Evolutionary conservation across 2,113 vertebrate genomes (phyloP).

Genomic region (Probosciger aterrimus): DNA sequence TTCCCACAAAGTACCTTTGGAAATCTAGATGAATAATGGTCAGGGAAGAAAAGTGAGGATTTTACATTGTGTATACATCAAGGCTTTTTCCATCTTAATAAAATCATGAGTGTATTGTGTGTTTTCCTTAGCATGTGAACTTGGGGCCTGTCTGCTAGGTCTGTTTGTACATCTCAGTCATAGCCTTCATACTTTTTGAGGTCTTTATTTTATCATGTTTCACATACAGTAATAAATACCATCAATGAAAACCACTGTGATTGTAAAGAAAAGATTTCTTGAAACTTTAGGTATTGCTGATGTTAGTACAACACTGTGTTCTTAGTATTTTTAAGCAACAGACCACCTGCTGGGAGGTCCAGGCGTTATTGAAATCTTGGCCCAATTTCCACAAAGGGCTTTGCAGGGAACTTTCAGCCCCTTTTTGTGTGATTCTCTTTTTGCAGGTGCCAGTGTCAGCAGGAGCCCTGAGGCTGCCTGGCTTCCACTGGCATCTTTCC

Average conservation of each 20-base stretch:
- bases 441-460: background rate
- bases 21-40: background rate
- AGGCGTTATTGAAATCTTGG: background rate
- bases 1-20: background rate
- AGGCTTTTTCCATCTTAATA: background rate
- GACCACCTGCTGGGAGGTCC: background rate
- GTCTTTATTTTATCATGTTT: background rate
- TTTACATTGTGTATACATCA: background rate
- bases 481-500: background rate
- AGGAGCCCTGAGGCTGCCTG: fast-evolving
- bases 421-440: background rate
- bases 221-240: background rate
- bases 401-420: background rate
- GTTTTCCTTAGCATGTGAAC: background rate
- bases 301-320: background rate
- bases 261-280: background rate
- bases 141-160: background rate
- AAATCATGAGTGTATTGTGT: background rate
- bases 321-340: background rate
- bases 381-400: background rate
- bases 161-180: background rate
- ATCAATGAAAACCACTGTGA: background rate
- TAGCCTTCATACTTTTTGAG: background rate
- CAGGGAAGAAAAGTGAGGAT: background rate
- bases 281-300: background rate